Evolutionary conservation across 2,113 vertebrate species (phyloP).

Genomic region (Salvelinus sp.): DNA sequence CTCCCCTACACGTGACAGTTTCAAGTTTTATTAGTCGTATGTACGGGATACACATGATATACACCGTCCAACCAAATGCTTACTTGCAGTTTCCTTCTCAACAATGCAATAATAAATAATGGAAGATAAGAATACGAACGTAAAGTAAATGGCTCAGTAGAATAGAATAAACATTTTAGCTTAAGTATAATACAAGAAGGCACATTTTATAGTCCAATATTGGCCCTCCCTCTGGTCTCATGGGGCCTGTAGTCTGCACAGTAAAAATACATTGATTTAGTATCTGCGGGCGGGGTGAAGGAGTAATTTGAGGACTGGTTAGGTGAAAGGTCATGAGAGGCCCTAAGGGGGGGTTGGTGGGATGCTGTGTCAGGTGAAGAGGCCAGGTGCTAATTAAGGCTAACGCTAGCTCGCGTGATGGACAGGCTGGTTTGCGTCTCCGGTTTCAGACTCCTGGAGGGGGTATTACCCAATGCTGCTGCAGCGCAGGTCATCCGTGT

Average conservation of each 20-base stretch:
- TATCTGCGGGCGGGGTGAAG: slow-evolving; percentile 20
- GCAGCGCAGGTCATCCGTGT: slow-evolving; percentile 40
- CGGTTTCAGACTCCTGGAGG: slow-evolving; percentile 60
- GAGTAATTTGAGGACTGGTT: slow-evolving; percentile 39
- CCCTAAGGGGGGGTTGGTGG: slow-evolving; percentile 4
- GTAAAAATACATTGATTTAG: slow-evolving; percentile 54
- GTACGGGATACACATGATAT: too few species aligned
- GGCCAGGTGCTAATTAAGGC: slow-evolving; percentile 67
- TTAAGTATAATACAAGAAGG: too few species aligned
- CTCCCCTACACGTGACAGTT: slow-evolving; percentile 16
- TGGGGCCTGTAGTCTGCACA: slow-evolving; percentile 17
- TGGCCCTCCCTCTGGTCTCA: neutral
- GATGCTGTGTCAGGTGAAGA: slow-evolving; percentile 62
- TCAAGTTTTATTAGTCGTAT: too few species aligned
- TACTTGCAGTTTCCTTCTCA: too few species aligned
- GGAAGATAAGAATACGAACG: too few species aligned
- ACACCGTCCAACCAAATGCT: too few species aligned
- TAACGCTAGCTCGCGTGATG: slow-evolving; percentile 23
- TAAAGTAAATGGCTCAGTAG: too few species aligned
- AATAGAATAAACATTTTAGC: too few species aligned
- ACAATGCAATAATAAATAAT: too few species aligned
- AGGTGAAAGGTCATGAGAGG: slow-evolving; percentile 57
- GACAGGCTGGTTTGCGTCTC: slow-evolving; percentile 54
- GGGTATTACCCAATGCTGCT: slow-evolving; percentile 50
- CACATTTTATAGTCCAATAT: too few species aligned